Percentiles rank a stretch among this genome's conserved stretches.
Conservation (phyloP, 2,888 invertebrate species). For the Galerucella nymphaeae region DNA sequence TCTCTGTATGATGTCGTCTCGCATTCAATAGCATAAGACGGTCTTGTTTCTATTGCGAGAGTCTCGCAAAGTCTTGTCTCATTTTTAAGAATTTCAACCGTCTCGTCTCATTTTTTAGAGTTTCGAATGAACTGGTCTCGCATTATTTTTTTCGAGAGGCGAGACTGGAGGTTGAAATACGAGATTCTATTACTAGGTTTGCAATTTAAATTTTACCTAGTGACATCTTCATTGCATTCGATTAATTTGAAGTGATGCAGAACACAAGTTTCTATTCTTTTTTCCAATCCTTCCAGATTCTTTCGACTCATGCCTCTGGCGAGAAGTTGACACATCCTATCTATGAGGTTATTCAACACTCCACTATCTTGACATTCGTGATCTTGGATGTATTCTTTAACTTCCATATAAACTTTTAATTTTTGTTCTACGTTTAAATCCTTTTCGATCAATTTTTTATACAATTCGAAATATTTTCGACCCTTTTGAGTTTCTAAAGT, state of each 20-base stretch:
- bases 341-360: slow-evolving; percentile 73
- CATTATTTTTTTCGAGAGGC: too few relatives aligned
- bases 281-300: slow-evolving; percentile 74
- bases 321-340: slow-evolving; percentile 78
- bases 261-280: slow-evolving; percentile 71
- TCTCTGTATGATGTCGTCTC: too few relatives aligned
- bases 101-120: too few relatives aligned
- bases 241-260: slow-evolving; percentile 70
- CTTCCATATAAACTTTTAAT: slow-evolving; percentile 72
- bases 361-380: slow-evolving; percentile 70
- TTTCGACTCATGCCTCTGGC: slow-evolving; percentile 71
- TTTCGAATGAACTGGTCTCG: too few relatives aligned
- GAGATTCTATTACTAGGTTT: too few relatives aligned
- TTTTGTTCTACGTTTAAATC: slow-evolving; percentile 73
- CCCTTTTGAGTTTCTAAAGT: slow-evolving; percentile 84
- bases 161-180: too few relatives aligned
- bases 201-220: slow-evolving; percentile 50
- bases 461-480: slow-evolving; percentile 78
- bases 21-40: too few relatives aligned
- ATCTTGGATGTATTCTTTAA: slow-evolving; percentile 75
- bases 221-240: slow-evolving; percentile 71
- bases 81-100: too few relatives aligned
- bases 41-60: too few relatives aligned
- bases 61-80: too few relatives aligned
- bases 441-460: slow-evolving; percentile 73